Percentiles rank a stretch among this genome's conserved stretches.
Conservation (phyloP, 2,888 invertebrate species). For the Alviniconcha strummeri region DNA sequence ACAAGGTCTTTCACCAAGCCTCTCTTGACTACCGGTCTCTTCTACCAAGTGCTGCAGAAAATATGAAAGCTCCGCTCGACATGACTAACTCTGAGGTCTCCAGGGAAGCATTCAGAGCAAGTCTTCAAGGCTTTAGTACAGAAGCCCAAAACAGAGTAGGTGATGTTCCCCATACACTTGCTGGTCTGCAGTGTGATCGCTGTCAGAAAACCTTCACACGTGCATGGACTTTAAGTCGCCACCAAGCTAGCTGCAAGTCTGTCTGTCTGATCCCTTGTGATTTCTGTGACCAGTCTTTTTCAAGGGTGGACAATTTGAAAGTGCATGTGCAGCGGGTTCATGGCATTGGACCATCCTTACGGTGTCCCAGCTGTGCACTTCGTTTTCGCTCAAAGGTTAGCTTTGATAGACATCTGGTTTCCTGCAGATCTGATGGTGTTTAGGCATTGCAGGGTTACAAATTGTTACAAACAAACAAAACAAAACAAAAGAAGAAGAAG, state of each 20-base stretch:
- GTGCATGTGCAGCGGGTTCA: constrained; percentile 43
- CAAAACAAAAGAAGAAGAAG: no score
- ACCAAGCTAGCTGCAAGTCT: constrained; percentile 23
- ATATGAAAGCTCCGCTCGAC: neutral
- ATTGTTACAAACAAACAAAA: no score
- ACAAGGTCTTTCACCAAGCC: neutral
- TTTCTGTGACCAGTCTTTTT: constrained; percentile 35
- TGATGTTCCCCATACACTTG: neutral
- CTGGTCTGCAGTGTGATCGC: neutral
- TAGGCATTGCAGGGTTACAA: neutral
- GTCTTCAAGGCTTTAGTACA: no score
- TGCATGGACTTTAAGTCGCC: constrained; percentile 21
- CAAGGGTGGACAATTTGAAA: constrained; percentile 36
- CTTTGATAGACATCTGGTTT: constrained; percentile 35
- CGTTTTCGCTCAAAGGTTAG: constrained; percentile 38
- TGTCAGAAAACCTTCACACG: constrained; percentile 24
- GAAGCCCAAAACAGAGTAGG: no score
- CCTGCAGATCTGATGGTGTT: neutral
- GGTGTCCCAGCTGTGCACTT: constrained; percentile 35
- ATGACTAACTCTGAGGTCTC: neutral
- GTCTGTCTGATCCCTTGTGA: constrained; percentile 32
- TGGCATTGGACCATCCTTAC: constrained; percentile 36
- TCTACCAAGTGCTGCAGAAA: neutral
- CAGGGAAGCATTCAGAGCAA: no score
- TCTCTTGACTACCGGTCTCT: no score